Evolutionary conservation across 2,113 vertebrate genomes (phyloP).

Genomic region (Paradisaea rubra): DNA sequence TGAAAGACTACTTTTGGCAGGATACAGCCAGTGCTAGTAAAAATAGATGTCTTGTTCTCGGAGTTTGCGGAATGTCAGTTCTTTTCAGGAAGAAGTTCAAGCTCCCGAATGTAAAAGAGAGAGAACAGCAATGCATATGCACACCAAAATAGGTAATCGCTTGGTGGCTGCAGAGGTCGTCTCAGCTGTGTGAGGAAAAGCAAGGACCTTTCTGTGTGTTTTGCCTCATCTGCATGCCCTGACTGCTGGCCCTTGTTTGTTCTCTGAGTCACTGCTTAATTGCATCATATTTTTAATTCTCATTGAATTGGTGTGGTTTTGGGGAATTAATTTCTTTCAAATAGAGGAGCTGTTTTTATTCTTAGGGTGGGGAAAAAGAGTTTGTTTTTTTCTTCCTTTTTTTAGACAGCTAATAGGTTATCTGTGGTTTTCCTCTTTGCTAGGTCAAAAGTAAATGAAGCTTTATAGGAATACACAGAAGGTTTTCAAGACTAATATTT

Average conservation of each 20-base stretch:
- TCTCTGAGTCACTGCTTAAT: neutral
- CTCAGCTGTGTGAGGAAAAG: neutral
- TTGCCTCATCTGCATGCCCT: neutral
- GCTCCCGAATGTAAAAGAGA: neutral
- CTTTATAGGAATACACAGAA: neutral
- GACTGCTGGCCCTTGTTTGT: neutral
- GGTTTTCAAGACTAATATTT: neutral
- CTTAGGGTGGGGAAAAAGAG: neutral
- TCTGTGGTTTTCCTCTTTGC: neutral
- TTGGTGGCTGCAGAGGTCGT: neutral
- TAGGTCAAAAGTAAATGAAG: neutral
- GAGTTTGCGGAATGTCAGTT: neutral
- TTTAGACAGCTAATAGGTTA: neutral
- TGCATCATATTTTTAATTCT: neutral
- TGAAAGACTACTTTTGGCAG: neutral
- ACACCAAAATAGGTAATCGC: rapidly evolving
- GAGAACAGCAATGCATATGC: neutral
- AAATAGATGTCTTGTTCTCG: neutral
- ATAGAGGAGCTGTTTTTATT: neutral
- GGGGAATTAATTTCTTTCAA: neutral
- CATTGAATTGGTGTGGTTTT: neutral
- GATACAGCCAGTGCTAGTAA: neutral
- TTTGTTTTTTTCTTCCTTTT: neutral
- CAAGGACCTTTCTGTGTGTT: neutral
- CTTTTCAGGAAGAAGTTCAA: neutral